A percentile compares a stretch with the other conserved stretches of the same genome.
These are phyloP conservation scores for Thereva unica DNA, from an alignment of 2,888 invertebrate species.

Conservation along the genomic window DNA sequence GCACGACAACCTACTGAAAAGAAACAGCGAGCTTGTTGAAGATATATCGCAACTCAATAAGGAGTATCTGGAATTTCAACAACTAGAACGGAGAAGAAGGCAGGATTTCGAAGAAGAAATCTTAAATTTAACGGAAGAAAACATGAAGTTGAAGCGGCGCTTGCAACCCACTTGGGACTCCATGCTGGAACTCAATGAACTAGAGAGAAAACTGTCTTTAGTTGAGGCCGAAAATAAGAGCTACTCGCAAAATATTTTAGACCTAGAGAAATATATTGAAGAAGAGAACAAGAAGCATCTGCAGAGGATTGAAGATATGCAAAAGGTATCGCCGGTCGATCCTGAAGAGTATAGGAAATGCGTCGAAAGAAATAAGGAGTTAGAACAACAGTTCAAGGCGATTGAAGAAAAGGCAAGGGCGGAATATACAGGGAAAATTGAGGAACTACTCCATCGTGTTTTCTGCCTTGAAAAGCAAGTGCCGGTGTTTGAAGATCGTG, in stretches of 20 bases:
- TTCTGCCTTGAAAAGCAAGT: neutral
- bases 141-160: neutral
- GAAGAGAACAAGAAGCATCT: neutral
- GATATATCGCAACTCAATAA: too few relatives aligned
- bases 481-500: too few relatives aligned
- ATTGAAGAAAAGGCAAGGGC: neutral
- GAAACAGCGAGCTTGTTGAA: too few relatives aligned
- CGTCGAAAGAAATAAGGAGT: constrained; percentile 49
- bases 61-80: too few relatives aligned
- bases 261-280: constrained; percentile 3
- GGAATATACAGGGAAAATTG: constrained; percentile 6
- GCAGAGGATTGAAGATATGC: constrained; percentile 45
- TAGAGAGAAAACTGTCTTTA: neutral
- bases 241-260: constrained; percentile 14
- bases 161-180: neutral
- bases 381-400: neutral
- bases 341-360: constrained; percentile 16
- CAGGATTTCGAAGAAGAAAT: neutral
- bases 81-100: too few relatives aligned
- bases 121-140: neutral
- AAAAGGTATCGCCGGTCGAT: constrained; percentile 43
- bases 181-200: neutral
- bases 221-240: neutral
- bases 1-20: neutral
- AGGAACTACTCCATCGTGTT: too few relatives aligned